A percentile compares a stretch with the other conserved stretches of the same genome.
Conservation (phyloP, 2,888 invertebrate species). For the Ennomos quercinarius region DNA sequence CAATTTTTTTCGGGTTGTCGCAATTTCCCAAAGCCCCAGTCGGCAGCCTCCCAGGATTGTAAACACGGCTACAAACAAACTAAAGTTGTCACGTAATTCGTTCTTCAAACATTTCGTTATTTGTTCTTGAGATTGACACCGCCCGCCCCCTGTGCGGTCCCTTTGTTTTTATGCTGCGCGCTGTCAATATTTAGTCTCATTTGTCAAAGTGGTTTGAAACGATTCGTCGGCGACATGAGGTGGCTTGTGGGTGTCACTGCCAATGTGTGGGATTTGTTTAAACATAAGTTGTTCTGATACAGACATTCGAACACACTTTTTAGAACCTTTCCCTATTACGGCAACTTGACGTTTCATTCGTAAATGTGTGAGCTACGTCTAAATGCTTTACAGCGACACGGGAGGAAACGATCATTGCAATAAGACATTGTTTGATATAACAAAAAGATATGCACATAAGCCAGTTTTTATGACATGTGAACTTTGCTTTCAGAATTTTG, state of each 20-base stretch:
- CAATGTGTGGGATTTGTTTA: conserved; percentile 53
- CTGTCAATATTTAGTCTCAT: conserved; percentile 81
- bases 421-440: conserved; percentile 16
- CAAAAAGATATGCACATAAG: conserved; percentile 43
- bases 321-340: conserved; percentile 15
- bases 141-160: conserved; percentile 67
- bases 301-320: conserved; percentile 3
- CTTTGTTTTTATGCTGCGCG: conserved; percentile 79
- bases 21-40: conserved; percentile 53
- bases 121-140: conserved; percentile 82
- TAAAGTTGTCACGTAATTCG: conserved; percentile 81
- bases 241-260: conserved; percentile 59
- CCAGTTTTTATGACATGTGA: conserved; percentile 41
- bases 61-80: conserved; percentile 67
- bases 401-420: not conserved
- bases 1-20: conserved; percentile 55
- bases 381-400: conserved; percentile 2
- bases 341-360: not conserved
- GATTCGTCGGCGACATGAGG: conserved; percentile 65
- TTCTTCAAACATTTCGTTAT: conserved; percentile 76
- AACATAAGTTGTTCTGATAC: conserved; percentile 37
- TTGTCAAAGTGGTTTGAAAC: conserved; percentile 74
- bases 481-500: conserved; percentile 57
- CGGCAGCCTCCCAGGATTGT: conserved; percentile 52
- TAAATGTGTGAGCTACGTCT: not conserved